Evolutionary conservation across 2,888 invertebrate genomes (phyloP).

Genomic region (Anthophora plumipes): DNA sequence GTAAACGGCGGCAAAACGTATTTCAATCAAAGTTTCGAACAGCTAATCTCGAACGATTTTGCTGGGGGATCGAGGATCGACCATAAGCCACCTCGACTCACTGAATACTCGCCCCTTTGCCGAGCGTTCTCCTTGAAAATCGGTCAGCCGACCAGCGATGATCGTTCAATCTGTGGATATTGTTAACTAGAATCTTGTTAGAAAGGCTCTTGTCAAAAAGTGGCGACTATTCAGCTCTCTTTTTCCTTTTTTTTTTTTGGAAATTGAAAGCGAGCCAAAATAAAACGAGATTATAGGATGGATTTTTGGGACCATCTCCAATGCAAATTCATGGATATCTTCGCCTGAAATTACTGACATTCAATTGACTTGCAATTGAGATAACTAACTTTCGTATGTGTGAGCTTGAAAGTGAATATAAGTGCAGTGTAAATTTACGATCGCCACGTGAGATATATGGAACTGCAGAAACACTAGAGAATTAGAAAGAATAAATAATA

Average conservation of each 20-base stretch:
- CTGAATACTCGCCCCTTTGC: conserved; percentile 47
- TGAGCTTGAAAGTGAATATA: neutral
- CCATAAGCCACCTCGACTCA: conserved; percentile 43
- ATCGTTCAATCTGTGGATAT: conserved; percentile 17
- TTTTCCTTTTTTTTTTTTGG: too few relatives aligned
- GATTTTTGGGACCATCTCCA: conserved; percentile 11
- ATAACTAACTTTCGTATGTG: conserved; percentile 4
- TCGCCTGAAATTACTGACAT: neutral
- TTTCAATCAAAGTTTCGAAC: conserved; percentile 81
- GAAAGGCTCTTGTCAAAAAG: neutral
- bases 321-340: conserved; percentile 2
- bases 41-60: conserved; percentile 70
- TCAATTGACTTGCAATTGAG: conserved; percentile 9
- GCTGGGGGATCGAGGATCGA: conserved; percentile 65
- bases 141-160: neutral
- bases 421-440: neutral
- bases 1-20: conserved; percentile 80
- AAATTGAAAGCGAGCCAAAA: conserved; percentile 12
- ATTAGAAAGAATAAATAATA: too few relatives aligned
- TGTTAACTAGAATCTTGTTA: conserved; percentile 21
- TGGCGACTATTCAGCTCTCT: neutral
- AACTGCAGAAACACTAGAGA: too few relatives aligned
- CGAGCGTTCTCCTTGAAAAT: conserved; percentile 42
- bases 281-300: neutral
- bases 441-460: neutral